These are phyloP conservation scores for Polypedilum pembai DNA, from an alignment of 1,140 invertebrate genomes.

Conservation along the genomic window DNA sequence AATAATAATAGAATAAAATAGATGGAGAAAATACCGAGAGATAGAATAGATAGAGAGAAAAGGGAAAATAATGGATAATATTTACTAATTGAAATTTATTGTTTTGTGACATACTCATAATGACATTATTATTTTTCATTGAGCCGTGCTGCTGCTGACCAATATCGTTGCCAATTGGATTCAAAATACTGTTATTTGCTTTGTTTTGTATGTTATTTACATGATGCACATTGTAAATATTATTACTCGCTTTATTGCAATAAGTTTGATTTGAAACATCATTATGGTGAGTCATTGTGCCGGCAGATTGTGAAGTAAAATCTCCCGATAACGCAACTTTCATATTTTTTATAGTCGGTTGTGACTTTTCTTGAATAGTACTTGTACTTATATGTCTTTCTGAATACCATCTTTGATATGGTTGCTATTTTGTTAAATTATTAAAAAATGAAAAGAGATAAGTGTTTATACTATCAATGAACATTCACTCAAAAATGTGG, in stretches of 20 bases:
- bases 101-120: constrained; percentile 18
- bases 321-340: constrained; percentile 1
- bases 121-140: constrained; percentile 19
- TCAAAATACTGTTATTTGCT: constrained; percentile 14
- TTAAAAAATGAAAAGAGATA: not conserved
- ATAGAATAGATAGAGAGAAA: not conserved
- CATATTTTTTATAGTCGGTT: not conserved
- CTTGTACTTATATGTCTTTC: constrained; percentile 9
- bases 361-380: not conserved
- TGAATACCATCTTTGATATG: constrained; percentile 6
- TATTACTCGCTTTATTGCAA: constrained; percentile 13
- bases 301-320: not conserved
- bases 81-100: constrained; percentile 8
- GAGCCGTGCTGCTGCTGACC: constrained; percentile 4
- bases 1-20: not conserved
- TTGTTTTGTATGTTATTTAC: constrained; percentile 14
- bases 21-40: not conserved
- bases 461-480: not conserved
- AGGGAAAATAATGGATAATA: constrained; percentile 5
- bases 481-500: not conserved
- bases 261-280: not conserved
- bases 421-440: not conserved
- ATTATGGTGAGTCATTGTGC: not conserved
- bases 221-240: constrained; percentile 9
- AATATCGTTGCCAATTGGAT: constrained; percentile 17